Percentiles rank a stretch among this genome's conserved stretches.
Evolutionary conservation across 2,797 vertebrate genomes (phyloP).

Genomic region (Aeoliscus strigatus): DNA sequence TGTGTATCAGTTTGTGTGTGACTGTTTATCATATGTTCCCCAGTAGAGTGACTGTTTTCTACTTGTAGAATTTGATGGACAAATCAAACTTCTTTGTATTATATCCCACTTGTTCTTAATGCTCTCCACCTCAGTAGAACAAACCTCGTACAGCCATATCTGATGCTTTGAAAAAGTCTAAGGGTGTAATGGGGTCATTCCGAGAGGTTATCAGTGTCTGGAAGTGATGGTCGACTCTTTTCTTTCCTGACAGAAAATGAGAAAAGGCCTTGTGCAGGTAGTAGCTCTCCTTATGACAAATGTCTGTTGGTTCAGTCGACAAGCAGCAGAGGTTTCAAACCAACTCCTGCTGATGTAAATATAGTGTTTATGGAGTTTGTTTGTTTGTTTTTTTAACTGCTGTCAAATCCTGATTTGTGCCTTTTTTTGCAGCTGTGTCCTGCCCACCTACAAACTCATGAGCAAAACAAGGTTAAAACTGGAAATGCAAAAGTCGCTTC

Average conservation of each 20-base stretch:
- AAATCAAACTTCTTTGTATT: slow-evolving; percentile 30
- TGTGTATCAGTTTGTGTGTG: neutral
- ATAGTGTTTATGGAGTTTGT: too few relatives aligned
- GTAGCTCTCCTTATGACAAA: too few relatives aligned
- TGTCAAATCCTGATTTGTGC: too few relatives aligned
- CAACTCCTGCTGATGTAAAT: too few relatives aligned
- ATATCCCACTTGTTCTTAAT: slow-evolving; percentile 19
- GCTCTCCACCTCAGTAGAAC: slow-evolving; percentile 4
- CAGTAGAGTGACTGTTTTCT: slow-evolving; percentile 36
- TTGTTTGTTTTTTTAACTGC: too few relatives aligned
- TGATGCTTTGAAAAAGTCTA: neutral
- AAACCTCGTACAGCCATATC: neutral
- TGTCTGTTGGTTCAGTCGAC: too few relatives aligned
- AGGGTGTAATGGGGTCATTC: neutral
- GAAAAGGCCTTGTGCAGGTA: neutral
- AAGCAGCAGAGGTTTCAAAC: neutral
- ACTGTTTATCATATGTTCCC: slow-evolving; percentile 6
- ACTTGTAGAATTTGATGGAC: slow-evolving; percentile 44
- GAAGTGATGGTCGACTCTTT: neutral
- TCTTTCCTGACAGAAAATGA: neutral
- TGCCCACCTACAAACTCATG: too few relatives aligned
- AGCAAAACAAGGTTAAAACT: too few relatives aligned
- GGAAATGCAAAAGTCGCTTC: too few relatives aligned
- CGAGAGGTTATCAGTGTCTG: neutral
- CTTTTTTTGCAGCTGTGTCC: too few relatives aligned